Evolutionary conservation across 2,113 vertebrate genomes (phyloP).

Genomic region (Erythrolamprus reginae): DNA sequence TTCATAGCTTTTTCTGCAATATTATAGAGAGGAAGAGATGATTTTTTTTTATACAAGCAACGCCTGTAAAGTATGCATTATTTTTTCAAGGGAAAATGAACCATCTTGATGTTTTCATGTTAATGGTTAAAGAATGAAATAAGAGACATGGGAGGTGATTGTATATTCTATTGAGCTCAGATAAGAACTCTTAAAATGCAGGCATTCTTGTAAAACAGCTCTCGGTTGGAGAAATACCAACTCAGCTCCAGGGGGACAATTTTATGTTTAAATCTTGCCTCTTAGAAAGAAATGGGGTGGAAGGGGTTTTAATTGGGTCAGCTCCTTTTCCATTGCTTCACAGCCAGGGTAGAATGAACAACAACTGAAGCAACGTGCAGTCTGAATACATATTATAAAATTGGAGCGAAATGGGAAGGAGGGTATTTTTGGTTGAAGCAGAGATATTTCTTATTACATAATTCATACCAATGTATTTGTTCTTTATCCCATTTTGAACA

Average conservation of each 20-base stretch:
- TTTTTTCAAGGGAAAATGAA: neutral
- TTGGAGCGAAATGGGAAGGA: neutral
- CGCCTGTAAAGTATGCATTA: neutral
- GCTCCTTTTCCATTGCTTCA: neutral
- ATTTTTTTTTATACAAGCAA: neutral
- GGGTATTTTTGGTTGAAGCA: neutral
- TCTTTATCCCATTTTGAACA: neutral
- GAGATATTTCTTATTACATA: neutral
- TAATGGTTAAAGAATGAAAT: neutral
- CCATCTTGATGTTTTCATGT: neutral
- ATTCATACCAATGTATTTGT: neutral
- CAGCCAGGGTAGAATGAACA: neutral
- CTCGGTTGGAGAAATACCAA: constrained; percentile 38
- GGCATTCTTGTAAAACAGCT: constrained; percentile 23
- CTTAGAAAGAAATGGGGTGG: neutral
- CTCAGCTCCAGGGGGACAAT: neutral
- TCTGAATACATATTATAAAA: neutral
- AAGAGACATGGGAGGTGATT: neutral
- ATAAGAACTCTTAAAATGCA: constrained; percentile 6
- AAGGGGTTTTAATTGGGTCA: neutral
- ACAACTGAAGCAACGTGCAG: neutral
- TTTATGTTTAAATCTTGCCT: neutral
- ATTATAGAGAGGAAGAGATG: neutral
- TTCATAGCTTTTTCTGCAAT: constrained; percentile 8
- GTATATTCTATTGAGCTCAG: neutral